Conservation (phyloP, 2,797 vertebrate species). For the Apogon hyalosoma region DNA sequence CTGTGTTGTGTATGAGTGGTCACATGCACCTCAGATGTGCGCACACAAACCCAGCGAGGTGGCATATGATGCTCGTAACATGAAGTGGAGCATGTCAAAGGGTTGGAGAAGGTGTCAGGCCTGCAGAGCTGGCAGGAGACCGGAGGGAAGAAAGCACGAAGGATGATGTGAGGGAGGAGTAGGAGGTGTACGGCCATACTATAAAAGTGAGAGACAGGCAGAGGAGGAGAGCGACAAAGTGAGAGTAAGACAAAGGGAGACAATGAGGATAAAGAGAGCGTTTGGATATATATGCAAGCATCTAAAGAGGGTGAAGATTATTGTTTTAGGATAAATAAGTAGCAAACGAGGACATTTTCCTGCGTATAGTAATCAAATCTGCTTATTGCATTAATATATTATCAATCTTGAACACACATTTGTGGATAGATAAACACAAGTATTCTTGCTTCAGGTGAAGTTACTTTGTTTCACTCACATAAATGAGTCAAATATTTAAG, state of each 20-base stretch:
- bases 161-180: slow-evolving; percentile 41
- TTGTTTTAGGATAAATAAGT: slow-evolving; percentile 17
- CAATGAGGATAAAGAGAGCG: slow-evolving; percentile 11
- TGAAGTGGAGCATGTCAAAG: slow-evolving; percentile 84
- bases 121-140: slow-evolving; percentile 59
- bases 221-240: slow-evolving; percentile 25
- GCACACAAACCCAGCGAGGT: slow-evolving; percentile 52
- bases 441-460: too few species aligned
- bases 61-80: slow-evolving; percentile 79
- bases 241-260: slow-evolving; percentile 33
- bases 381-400: too few species aligned
- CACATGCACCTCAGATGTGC: slow-evolving; percentile 32
- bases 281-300: slow-evolving; percentile 20
- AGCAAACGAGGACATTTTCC: neutral
- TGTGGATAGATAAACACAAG: too few species aligned
- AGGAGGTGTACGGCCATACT: slow-evolving; percentile 15
- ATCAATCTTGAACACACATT: too few species aligned
- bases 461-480: too few species aligned
- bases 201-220: slow-evolving; percentile 24
- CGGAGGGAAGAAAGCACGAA: slow-evolving; percentile 43
- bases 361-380: too few species aligned
- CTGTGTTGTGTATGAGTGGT: slow-evolving; percentile 59
- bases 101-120: slow-evolving; percentile 76
- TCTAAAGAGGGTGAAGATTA: slow-evolving; percentile 25
- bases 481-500: too few species aligned